Evolutionary conservation across 1,140 invertebrate species (phyloP), one percentile per base, ranked within the genome.

Genomic region (Halyomorpha halys): DNA sequence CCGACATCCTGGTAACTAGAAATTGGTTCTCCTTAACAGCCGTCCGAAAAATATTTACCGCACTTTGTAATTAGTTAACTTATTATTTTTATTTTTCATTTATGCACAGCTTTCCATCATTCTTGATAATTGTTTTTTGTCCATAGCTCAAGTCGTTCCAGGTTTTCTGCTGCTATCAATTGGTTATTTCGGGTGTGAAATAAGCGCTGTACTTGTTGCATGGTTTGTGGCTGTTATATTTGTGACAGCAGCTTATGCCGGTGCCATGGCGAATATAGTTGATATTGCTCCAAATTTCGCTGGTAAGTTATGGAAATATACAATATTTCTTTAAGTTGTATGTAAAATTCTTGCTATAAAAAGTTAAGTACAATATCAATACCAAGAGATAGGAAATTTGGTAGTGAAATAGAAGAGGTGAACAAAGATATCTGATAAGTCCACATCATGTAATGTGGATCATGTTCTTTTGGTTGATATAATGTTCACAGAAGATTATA

Each of bases 231-330:
- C 83, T 34, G 83, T 87, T n/a, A 83, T 82, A 59, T 74, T 86
- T 23, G 84, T 87, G 68, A 86, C 84, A 49, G 83, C 85, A 44
- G 80, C 83, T 1, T 87, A 87, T 71, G 85, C 84, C 8, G 85
- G 85, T 61, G 84, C 85, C n/a, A 87, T 87, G 85, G 84, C 84
- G 0, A 86, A 82, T 69, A 82, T 86, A 67, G 84, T 87, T 18
- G 85, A 87, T 69, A 83, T 87, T 61, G 83, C 83, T 9, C 84
- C 85, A 45, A 87, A 86, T 75, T 82, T 85, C 69, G 84, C 84
- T 64, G 79, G 78, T 78, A 69, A 64, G n/a, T 61, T 61, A n/a
- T 23, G 5, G 5, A n/a, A 49, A n/a, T n/a, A n/a, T n/a, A n/a
- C n/a, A 6, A 39, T 39, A 11, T 39, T 39, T 11, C 4, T 13